Base-by-base conservation (phyloP, 92 coral and sea anemone genomes). In the Paragorgia papillata region DNA sequence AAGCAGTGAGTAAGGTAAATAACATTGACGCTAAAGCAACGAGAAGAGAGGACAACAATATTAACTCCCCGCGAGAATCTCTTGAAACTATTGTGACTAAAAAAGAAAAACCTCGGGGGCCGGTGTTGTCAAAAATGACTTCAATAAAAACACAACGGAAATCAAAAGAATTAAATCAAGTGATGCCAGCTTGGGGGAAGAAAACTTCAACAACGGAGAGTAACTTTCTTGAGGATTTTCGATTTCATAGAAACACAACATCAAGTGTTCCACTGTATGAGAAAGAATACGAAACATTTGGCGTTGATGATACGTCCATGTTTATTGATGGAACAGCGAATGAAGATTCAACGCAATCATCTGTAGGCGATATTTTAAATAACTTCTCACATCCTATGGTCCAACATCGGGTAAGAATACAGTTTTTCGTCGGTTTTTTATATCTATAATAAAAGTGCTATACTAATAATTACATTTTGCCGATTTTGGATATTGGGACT, bases 171-270 rank as follows among this genome's bases (percentile, higher is more conserved):
- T 55, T 69, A 7, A 69, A 51, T 12, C 76, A 69, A 69, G 76
- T 69, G n/a, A 29, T 24, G n/a, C n/a, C n/a, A 18, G 76, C 76
- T 1, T 69, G 76, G 76, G 76, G 76, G 0, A 69, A 51, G 56
- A 69, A 46, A 10, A 69, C 12, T 5, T 1, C 76, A 0, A 69
- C 24, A 31, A 69, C 27, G 13, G 76, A 69, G 39, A 69, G 26
- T 25, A 50, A 33, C 10, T 69, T 69, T 48, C 76, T 48, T 19
- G 60, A 69, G 22, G 76, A 69, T 48, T 26, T 69, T 30, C 1
- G 61, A 5, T 21, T 34, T 30, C 59, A 48, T 30, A 54, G 61
- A 28, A 17, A 56, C 21, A 67, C 22, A 9, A 19, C 54, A 28
- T 3, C 2, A 0, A 50, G 50, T 12, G 48, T 31, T 12, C 20